Base-by-base conservation (phyloP, 2,113 vertebrate species). In the Oriolus oriolus region DNA sequence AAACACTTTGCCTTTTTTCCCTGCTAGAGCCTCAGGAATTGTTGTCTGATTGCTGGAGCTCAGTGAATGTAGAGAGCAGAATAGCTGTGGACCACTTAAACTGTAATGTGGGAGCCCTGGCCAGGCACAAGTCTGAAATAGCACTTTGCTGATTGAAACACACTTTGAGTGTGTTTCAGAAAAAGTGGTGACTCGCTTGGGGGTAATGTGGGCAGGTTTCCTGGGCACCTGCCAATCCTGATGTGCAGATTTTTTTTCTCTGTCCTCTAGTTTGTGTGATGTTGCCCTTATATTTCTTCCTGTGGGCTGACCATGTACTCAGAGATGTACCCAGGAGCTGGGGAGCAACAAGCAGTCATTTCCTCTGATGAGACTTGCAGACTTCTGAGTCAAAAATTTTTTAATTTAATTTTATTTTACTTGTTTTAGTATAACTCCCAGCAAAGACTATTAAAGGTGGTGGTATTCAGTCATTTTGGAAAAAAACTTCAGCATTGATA, bases 121-220 rank as follows among this genome's bases (percentile, higher is more conserved):
- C 13, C 21, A 30, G 53, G 9, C 53, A 13, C 0, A 1, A 42
- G 8, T 47, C 61, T 83, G 66, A 73, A 76, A 47, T 2, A 53
- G 47, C 53, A 19, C 41, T 2, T 44, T 35, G 61, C 52, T 57
- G 78, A 26, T 11, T 47, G 39, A 79, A 37, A 63, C 47, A 22
- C 20, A 27, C 21, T 53, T 64, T 52, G n/a, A n/a, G n/a, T n/a
- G n/a, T n/a, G n/a, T n/a, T n/a, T n/a, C n/a, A n/a, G n/a, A n/a
- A n/a, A n/a, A n/a, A n/a, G n/a, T n/a, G n/a, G n/a, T 0, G 1
- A 63, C 19, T 71, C 1, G 1, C 33, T 19, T 75, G 53, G 41
- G 41, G 30, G 21, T 83, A 27, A 24, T 12, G 28, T 33, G 54
- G 26, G 53, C 61, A 85, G 78, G 28, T n/a, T 89, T 79, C 53